Evolutionary conservation across 2,113 vertebrate species (phyloP).

Genomic region (Xyrauchen texanus): DNA sequence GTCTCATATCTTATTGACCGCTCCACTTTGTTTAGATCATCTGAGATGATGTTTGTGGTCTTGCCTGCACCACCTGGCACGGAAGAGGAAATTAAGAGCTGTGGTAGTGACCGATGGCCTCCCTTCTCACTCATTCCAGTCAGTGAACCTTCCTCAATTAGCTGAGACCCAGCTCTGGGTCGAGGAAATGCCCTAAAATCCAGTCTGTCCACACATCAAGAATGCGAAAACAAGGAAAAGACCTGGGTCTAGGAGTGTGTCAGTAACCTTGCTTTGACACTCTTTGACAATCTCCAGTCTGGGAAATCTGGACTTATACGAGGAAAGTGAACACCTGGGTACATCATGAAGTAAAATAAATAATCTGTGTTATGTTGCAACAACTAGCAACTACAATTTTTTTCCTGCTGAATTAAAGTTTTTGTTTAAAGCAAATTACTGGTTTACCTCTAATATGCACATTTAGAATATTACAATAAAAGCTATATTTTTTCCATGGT

Average conservation of each 20-base stretch:
- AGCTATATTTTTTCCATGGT: too few species aligned
- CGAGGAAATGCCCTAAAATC: slow-evolving; percentile 42
- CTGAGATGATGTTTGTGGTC: slow-evolving; percentile 35
- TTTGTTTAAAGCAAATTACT: too few species aligned
- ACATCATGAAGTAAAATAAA: too few species aligned
- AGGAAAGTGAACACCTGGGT: too few species aligned
- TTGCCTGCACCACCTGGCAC: slow-evolving; percentile 43
- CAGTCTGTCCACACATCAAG: slow-evolving; percentile 40
- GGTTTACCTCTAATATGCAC: too few species aligned
- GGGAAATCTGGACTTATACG: neutral
- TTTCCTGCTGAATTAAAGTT: too few species aligned
- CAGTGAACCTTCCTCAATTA: slow-evolving; percentile 39
- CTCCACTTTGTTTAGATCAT: too few species aligned
- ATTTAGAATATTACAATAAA: too few species aligned
- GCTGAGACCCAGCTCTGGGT: slow-evolving; percentile 29
- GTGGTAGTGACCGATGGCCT: slow-evolving; percentile 11
- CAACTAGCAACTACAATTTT: too few species aligned
- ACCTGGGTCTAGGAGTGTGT: neutral
- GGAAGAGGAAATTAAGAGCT: slow-evolving; percentile 38
- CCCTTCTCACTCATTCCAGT: slow-evolving; percentile 28
- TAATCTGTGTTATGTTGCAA: too few species aligned
- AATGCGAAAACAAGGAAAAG: slow-evolving; percentile 43
- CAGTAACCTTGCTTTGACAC: neutral
- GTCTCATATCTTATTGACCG: slow-evolving; percentile 46
- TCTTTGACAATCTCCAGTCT: neutral